phyloP scores from a whole-genome alignment of 2,113 vertebrate genomes.

The Indicator maculatus region DNA sequence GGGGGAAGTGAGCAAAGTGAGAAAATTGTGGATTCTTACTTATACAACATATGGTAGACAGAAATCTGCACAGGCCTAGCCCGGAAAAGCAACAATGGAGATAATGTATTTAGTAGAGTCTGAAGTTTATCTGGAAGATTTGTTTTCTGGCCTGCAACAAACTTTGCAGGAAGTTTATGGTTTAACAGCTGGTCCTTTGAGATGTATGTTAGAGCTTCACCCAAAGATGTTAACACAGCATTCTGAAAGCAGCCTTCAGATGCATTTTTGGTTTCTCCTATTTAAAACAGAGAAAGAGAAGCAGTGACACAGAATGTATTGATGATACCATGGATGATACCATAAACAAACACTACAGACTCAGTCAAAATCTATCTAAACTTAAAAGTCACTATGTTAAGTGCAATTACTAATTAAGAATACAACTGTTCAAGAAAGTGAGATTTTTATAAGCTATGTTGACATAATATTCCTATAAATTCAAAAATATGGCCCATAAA shows the following conservation, averaged over 20 bases:
- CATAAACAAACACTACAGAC: background rate
- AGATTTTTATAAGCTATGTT: background rate
- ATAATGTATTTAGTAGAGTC: conserved; percentile 89
- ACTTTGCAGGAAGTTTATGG: conserved; percentile 84
- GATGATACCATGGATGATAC: background rate
- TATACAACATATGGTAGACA: conserved; percentile 87
- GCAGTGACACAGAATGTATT: background rate
- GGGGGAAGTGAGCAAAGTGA: background rate
- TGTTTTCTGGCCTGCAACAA: conserved; percentile 87
- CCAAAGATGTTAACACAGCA: conserved; percentile 83
- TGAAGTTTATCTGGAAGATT: conserved; percentile 89
- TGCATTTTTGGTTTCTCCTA: conserved; percentile 72
- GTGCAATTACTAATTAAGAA: background rate
- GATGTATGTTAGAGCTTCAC: conserved; percentile 83
- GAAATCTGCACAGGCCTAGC: conserved; percentile 89
- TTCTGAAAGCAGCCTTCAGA: conserved; percentile 74
- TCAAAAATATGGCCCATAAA: background rate
- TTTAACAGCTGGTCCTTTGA: conserved; percentile 86
- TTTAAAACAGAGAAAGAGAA: background rate
- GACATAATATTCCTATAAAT: background rate
- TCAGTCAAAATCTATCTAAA: background rate
- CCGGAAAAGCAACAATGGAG: conserved; percentile 87
- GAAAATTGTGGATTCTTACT: conserved; percentile 78
- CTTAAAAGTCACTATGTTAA: background rate
- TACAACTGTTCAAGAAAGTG: background rate